Conservation (phyloP, 2,113 vertebrate genomes). For the Murina feae region DNA sequence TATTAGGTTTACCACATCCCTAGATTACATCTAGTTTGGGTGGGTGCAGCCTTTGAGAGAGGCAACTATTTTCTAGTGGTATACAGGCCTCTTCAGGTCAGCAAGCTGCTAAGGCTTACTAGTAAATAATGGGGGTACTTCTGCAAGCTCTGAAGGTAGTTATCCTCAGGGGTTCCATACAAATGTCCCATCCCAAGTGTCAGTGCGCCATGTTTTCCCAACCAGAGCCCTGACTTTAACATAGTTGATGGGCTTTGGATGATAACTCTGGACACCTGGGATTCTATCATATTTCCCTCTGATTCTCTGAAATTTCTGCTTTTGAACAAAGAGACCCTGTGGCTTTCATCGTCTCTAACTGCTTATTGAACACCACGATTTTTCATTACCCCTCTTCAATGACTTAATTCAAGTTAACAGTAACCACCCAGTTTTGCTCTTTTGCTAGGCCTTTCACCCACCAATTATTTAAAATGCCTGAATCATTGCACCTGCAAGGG, state of each 20-base stretch:
- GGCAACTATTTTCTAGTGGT: neutral
- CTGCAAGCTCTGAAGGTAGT: neutral
- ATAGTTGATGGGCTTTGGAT: neutral
- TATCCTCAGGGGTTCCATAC: neutral
- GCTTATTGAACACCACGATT: neutral
- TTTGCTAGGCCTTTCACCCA: too few species aligned
- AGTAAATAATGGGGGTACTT: neutral
- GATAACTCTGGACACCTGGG: neutral
- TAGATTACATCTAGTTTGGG: neutral
- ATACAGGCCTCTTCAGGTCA: neutral
- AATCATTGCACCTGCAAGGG: neutral
- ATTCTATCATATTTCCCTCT: neutral
- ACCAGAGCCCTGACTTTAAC: neutral
- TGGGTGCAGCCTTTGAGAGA: neutral
- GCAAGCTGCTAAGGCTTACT: rapidly evolving
- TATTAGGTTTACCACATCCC: neutral
- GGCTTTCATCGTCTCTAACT: neutral
- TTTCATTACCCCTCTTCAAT: neutral
- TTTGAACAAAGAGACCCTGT: neutral
- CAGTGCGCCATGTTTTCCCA: neutral
- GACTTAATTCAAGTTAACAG: neutral
- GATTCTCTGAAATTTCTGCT: neutral
- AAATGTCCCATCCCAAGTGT: neutral
- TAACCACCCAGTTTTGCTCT: neutral
- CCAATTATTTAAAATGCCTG: neutral